A percentile compares a stretch with the other conserved stretches of the same genome.
phyloP scores from a whole-genome alignment of 23 tunicate genomes.

The Styela clava region DNA sequence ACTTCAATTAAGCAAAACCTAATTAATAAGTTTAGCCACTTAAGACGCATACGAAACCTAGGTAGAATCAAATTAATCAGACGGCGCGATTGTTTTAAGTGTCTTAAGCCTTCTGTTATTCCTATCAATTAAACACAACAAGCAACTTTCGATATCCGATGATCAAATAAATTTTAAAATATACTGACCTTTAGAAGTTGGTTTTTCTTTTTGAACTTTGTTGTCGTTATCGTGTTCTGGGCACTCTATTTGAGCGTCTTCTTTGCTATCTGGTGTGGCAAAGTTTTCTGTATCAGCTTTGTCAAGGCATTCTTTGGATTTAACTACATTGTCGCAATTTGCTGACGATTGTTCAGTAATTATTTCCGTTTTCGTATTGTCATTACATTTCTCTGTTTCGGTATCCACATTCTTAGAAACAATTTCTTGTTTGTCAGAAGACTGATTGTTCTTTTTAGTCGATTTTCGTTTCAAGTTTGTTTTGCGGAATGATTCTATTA shows the following conservation, averaged over 20 bases:
- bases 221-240: too few species aligned
- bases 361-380: constrained; percentile 7
- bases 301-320: background rate
- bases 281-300: background rate
- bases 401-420: background rate
- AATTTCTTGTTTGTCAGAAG: background rate
- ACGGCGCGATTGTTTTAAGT: too few species aligned
- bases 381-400: background rate
- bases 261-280: too few species aligned
- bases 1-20: background rate
- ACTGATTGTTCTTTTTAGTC: background rate
- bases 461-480: constrained; percentile 29
- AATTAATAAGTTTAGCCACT: background rate
- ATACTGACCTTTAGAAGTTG: too few species aligned
- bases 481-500: constrained; percentile 64
- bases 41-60: background rate
- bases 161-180: too few species aligned
- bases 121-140: background rate
- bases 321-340: background rate
- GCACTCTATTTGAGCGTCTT: too few species aligned
- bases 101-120: background rate
- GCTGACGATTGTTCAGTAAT: background rate
- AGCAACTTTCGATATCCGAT: background rate
- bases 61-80: background rate
- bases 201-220: too few species aligned